Evolutionary conservation across 2,113 vertebrate genomes (phyloP).

Genomic region (Proteles cristata): DNA sequence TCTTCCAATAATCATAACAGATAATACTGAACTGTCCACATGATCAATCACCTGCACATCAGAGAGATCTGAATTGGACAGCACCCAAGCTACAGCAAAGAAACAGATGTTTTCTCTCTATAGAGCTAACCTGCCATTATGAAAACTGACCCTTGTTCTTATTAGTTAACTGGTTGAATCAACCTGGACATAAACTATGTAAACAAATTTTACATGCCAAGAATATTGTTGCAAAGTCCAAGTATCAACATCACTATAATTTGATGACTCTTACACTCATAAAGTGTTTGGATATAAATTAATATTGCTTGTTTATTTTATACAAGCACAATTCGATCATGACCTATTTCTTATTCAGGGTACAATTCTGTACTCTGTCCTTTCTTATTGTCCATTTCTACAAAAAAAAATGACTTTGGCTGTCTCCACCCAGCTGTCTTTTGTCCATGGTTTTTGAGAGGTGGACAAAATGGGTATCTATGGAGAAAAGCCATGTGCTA

Average conservation of each 20-base stretch:
- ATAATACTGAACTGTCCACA: background rate
- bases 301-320: conserved; percentile 24
- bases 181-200: conserved; percentile 16
- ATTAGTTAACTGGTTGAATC: background rate
- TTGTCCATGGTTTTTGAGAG: conserved; percentile 34
- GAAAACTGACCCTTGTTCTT: conserved; percentile 33
- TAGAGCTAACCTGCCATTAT: background rate
- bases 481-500: background rate
- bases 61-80: background rate
- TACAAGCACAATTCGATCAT: background rate
- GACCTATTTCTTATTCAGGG: background rate
- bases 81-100: background rate
- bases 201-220: conserved; percentile 35
- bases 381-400: conserved; percentile 49
- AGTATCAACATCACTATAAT: background rate
- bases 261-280: background rate
- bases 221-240: background rate
- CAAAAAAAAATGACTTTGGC: background rate
- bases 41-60: background rate
- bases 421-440: background rate
- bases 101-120: background rate
- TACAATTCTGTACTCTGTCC: conserved; percentile 9
- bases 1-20: conserved; percentile 11
- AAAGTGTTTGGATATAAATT: conserved; percentile 37
- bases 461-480: conserved; percentile 35